Conservation (phyloP, 2,888 invertebrate genomes). For the Hypena proboscidalis region DNA sequence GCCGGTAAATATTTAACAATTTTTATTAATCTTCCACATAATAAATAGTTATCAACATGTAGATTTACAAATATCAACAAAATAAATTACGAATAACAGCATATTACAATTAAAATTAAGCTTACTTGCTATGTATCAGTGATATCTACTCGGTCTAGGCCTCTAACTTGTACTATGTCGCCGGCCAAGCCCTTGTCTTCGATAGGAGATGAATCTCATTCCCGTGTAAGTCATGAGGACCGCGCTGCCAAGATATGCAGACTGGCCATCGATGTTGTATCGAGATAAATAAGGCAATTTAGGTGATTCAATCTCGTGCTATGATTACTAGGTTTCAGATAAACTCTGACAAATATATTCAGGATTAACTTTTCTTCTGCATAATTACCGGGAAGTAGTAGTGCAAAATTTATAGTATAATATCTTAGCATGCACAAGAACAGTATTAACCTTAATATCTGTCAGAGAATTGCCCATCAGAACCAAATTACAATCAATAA, state of each 20-base stretch:
- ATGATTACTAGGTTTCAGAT: too few relatives aligned
- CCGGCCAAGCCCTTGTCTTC: slow-evolving; percentile 51
- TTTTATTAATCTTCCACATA: slow-evolving; percentile 75
- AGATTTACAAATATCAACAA: slow-evolving; percentile 86
- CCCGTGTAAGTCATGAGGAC: slow-evolving; percentile 5
- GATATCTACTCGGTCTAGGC: slow-evolving; percentile 69
- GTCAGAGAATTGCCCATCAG: too few relatives aligned
- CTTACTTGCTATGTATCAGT: slow-evolving; percentile 69
- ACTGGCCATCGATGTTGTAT: too few relatives aligned
- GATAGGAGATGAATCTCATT: slow-evolving; percentile 18
- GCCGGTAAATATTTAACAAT: slow-evolving; percentile 81
- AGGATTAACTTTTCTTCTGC: too few relatives aligned
- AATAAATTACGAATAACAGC: slow-evolving; percentile 86
- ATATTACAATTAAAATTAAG: slow-evolving; percentile 78
- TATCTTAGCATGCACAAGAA: too few relatives aligned
- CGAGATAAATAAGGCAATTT: too few relatives aligned
- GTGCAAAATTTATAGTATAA: too few relatives aligned
- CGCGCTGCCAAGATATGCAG: slow-evolving; percentile 14
- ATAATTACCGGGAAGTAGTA: too few relatives aligned
- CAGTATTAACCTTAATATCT: too few relatives aligned
- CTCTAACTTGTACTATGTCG: slow-evolving; percentile 80
- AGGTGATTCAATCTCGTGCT: slow-evolving; percentile 1
- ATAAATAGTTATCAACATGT: slow-evolving; percentile 85
- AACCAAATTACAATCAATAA: too few relatives aligned
- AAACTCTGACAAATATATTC: too few relatives aligned